Percentiles rank a stretch among this genome's conserved stretches.
These are phyloP conservation scores for Zaprionus camerounensis DNA, from an alignment of 1,140 invertebrate genomes.

Conservation along the genomic window DNA sequence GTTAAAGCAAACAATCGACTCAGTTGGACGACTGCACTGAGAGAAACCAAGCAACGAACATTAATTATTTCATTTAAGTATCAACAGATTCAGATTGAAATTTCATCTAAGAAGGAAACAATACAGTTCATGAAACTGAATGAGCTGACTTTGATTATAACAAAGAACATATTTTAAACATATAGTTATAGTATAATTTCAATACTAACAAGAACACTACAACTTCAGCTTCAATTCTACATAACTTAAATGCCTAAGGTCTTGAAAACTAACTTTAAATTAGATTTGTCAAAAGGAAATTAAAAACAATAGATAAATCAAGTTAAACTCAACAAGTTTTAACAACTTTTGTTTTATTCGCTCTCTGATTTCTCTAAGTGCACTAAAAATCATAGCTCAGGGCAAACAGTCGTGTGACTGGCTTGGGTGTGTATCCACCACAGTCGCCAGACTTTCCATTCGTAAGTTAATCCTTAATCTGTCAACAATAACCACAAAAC, in stretches of 20 bases:
- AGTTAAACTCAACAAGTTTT: neutral
- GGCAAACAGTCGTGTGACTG: neutral
- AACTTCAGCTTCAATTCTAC: neutral
- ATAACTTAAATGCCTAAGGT: neutral
- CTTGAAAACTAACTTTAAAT: too few relatives aligned
- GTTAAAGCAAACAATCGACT: conserved; percentile 2
- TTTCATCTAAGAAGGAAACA: too few relatives aligned
- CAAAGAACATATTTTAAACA: too few relatives aligned
- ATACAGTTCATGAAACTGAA: too few relatives aligned
- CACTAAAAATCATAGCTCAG: conserved; percentile 4
- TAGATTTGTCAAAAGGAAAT: too few relatives aligned
- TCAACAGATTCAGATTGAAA: too few relatives aligned
- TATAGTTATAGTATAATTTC: too few relatives aligned
- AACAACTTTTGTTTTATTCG: neutral
- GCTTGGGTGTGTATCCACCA: neutral
- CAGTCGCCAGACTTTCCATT: neutral
- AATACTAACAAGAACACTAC: too few relatives aligned
- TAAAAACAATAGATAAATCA: too few relatives aligned
- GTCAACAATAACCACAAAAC: conserved; percentile 28
- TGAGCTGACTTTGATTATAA: too few relatives aligned
- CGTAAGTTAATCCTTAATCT: conserved; percentile 3
- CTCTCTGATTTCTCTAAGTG: neutral
- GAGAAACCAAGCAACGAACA: neutral
- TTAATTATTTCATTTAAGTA: too few relatives aligned
- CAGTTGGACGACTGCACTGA: conserved; percentile 1